phyloP scores from a whole-genome alignment of 2,888 invertebrate genomes.

The Beris morrisii region DNA sequence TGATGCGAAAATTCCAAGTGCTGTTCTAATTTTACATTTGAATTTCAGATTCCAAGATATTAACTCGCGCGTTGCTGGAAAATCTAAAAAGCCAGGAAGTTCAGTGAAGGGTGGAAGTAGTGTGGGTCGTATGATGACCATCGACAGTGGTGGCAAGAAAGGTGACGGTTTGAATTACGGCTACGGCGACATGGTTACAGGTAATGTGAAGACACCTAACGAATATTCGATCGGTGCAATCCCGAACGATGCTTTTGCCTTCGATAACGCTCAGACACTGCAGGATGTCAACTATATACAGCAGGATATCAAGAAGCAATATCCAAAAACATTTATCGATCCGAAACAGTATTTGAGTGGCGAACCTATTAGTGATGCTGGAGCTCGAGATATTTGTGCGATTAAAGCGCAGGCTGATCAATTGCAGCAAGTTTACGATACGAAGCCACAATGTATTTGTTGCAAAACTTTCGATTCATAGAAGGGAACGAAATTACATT shows the following conservation, averaged over 20 bases:
- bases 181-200: background rate
- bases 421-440: too few relatives aligned
- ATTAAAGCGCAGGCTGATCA: too few relatives aligned
- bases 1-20: too few relatives aligned
- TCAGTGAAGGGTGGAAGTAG: too few relatives aligned
- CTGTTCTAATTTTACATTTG: too few relatives aligned
- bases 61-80: too few relatives aligned
- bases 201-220: background rate
- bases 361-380: background rate
- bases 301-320: background rate
- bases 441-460: too few relatives aligned
- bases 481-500: too few relatives aligned
- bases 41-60: too few relatives aligned
- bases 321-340: slow-evolving; percentile 9
- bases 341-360: slow-evolving; percentile 15
- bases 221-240: background rate
- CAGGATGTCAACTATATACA: background rate
- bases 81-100: too few relatives aligned
- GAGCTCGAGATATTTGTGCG: background rate
- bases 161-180: background rate
- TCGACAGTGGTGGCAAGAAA: background rate
- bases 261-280: background rate
- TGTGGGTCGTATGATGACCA: background rate
- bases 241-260: background rate
- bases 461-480: too few relatives aligned